A percentile compares a stretch with the other conserved stretches of the same genome.
Conservation (phyloP, 2,797 vertebrate genomes). For the Caiman crocodilus region DNA sequence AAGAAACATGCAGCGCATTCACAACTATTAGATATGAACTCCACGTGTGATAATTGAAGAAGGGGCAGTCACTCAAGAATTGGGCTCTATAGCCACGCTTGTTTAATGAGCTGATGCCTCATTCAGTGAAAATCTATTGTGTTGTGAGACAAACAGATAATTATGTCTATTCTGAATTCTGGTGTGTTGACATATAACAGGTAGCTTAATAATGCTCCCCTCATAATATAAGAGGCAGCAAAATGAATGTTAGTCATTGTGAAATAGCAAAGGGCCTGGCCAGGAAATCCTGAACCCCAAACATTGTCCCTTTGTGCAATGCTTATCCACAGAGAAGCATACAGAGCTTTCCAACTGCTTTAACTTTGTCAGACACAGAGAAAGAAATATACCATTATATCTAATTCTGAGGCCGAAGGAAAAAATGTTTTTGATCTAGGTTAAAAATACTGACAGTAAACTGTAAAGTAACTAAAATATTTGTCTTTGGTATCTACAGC, state of each 20-base stretch:
- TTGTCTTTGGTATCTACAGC: not conserved
- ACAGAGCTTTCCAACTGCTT: not conserved
- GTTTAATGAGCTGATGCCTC: too few species aligned
- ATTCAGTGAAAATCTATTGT: too few species aligned
- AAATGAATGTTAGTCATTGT: not conserved
- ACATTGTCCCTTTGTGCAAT: not conserved
- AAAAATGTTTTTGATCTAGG: slow-evolving; percentile 16
- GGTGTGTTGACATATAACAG: not conserved
- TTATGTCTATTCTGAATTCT: not conserved
- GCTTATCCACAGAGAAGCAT: not conserved
- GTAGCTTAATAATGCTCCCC: not conserved
- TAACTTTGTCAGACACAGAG: not conserved
- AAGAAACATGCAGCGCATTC: too few species aligned
- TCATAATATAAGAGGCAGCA: not conserved
- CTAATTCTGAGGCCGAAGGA: not conserved
- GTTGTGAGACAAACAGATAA: too few species aligned
- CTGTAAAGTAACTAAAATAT: not conserved
- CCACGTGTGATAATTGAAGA: too few species aligned
- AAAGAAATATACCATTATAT: not conserved
- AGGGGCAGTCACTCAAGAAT: too few species aligned
- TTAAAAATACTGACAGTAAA: not conserved
- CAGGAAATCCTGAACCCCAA: not conserved
- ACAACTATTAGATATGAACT: too few species aligned
- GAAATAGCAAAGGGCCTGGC: slow-evolving; percentile 3
- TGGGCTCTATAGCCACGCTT: too few species aligned